Evolutionary conservation across 2,888 invertebrate species (phyloP).

Genomic region (Rhamphomyia laevipes): DNA sequence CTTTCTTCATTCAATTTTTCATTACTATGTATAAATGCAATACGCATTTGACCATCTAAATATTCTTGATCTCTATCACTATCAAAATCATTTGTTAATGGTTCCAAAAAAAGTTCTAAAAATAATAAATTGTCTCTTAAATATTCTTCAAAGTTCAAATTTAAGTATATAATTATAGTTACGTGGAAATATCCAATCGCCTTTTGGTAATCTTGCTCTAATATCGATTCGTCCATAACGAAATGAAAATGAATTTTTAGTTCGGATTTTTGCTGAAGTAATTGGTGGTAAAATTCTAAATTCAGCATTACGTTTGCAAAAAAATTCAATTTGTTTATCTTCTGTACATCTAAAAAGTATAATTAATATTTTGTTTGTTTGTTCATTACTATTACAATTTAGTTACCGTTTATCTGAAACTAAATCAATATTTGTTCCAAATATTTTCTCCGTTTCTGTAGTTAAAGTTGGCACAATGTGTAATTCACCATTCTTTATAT

Average conservation of each 20-base stretch:
- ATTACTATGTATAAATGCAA: constrained; percentile 61
- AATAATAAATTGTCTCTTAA: constrained; percentile 15
- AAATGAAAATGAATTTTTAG: constrained; percentile 51
- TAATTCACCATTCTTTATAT: constrained; percentile 23
- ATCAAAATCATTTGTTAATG: constrained; percentile 49
- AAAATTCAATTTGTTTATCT: constrained; percentile 30
- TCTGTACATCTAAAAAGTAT: constrained; percentile 38
- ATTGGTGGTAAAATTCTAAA: constrained; percentile 54
- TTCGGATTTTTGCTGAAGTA: constrained; percentile 49
- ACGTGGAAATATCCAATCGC: constrained; percentile 72
- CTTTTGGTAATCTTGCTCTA: constrained; percentile 58
- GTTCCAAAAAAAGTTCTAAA: constrained; percentile 52
- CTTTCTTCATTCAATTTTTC: constrained; percentile 14
- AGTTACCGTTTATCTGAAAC: constrained; percentile 23
- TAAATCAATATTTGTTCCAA: constrained; percentile 21
- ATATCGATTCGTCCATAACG: constrained; percentile 57
- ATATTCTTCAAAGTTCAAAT: no score
- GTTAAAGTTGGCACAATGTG: constrained; percentile 28
- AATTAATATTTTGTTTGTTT: background rate
- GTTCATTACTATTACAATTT: background rate
- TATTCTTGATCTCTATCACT: constrained; percentile 28
- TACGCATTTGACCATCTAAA: constrained; percentile 55
- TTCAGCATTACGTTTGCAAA: constrained; percentile 3
- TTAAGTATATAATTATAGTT: constrained; percentile 17
- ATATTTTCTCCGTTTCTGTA: constrained; percentile 14